A percentile compares a stretch with the other conserved stretches of the same genome.
These are phyloP conservation scores for Festucalex cinctus DNA, from an alignment of 2,113 vertebrate species.

Conservation along the genomic window DNA sequence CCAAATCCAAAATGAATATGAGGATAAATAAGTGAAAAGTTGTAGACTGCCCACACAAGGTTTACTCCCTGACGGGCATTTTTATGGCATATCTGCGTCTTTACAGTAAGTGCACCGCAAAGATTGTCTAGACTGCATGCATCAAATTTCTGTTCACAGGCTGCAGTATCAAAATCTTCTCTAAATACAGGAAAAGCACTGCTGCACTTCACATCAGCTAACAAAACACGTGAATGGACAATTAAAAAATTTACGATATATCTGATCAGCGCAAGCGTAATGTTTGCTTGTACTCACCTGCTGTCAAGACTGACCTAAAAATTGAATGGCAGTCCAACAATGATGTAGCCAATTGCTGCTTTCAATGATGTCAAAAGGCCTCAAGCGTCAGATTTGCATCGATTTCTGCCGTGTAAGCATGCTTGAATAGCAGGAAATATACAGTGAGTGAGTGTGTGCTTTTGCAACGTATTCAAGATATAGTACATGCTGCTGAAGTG, in stretches of 20 bases:
- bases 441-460: neutral
- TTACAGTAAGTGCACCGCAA: slow-evolving; percentile 15
- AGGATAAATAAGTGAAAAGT: slow-evolving; percentile 8
- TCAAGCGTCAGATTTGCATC: slow-evolving; percentile 28
- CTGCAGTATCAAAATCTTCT: slow-evolving; percentile 11
- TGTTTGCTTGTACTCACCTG: neutral
- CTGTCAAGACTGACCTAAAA: slow-evolving; percentile 12
- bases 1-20: neutral
- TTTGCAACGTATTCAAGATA: neutral
- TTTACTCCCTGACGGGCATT: slow-evolving; percentile 22
- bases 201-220: slow-evolving; percentile 10
- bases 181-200: slow-evolving; percentile 14
- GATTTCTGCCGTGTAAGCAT: neutral
- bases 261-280: slow-evolving; percentile 8
- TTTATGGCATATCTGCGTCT: slow-evolving; percentile 18
- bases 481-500: neutral
- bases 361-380: slow-evolving; percentile 51
- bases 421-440: neutral
- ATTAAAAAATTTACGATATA: slow-evolving; percentile 3
- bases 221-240: slow-evolving; percentile 4
- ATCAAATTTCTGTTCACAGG: slow-evolving; percentile 31
- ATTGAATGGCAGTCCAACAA: slow-evolving; percentile 6
- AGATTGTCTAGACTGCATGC: slow-evolving; percentile 13
- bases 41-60: slow-evolving; percentile 24
- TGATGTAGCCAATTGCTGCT: slow-evolving; percentile 29